These are phyloP conservation scores for Vanacampus margaritifer DNA, from an alignment of 2,113 vertebrate genomes.

Conservation along the genomic window DNA sequence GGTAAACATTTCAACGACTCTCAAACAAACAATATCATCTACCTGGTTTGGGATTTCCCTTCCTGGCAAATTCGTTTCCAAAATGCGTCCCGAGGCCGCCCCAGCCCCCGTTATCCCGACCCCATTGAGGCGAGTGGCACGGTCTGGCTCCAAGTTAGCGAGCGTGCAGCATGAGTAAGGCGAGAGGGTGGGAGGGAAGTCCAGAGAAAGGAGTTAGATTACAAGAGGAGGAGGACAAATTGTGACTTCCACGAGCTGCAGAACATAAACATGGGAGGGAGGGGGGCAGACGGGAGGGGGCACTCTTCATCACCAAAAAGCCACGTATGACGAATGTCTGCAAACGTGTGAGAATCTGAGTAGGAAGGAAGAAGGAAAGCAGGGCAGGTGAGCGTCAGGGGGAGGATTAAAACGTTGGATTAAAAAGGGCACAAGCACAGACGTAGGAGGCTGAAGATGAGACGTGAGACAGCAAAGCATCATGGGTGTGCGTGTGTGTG, in stretches of 20 bases:
- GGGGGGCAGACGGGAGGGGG: not conserved
- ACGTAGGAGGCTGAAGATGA: conserved; percentile 12
- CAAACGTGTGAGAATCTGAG: not conserved
- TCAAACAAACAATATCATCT: not conserved
- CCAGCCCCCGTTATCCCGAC: conserved; percentile 21
- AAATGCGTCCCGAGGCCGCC: not conserved
- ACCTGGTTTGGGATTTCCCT: conserved; percentile 24
- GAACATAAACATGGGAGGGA: conserved; percentile 42
- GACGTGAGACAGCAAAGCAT: not conserved
- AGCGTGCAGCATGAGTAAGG: conserved; percentile 5
- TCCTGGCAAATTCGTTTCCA: conserved; percentile 20
- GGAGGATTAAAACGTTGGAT: not conserved
- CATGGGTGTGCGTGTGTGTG: conserved; percentile 1
- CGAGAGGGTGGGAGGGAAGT: conserved; percentile 17
- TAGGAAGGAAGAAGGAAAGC: no score
- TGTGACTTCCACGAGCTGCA: conserved; percentile 21
- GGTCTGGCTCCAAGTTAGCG: conserved; percentile 11
- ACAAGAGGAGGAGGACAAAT: conserved; percentile 27
- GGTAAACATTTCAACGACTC: no score
- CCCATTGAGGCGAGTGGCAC: conserved; percentile 10
- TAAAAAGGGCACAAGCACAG: conserved; percentile 8
- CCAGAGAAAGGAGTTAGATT: conserved; percentile 35
- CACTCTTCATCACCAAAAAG: no score
- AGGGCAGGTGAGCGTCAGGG: not conserved
- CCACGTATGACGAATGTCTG: not conserved